Evolutionary conservation across 1,140 invertebrate species (phyloP), one percentile per base, ranked within the genome.

Genomic region (Atopsyche davidsoni): DNA sequence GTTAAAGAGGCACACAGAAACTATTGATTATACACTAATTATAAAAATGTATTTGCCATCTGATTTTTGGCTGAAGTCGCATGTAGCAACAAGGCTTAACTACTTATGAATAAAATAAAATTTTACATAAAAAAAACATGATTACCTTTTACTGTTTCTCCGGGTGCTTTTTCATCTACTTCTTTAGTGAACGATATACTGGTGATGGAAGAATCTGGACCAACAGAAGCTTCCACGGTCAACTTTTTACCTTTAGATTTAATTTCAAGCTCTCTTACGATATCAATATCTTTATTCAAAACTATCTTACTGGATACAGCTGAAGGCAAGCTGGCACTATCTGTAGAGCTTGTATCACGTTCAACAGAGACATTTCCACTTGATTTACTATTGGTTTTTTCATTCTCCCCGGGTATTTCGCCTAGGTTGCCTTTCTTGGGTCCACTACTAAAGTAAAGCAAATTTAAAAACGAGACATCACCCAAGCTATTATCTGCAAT

Each of bases 131-230:
- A 39, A 39, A 23, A 38, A 28, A 17, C 16, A 2, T 31, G 32
- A 10, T 38, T 21, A 55, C 54, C 49, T 48, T 56, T 51, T 13
- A 49, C 45, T 24, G 32, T 4, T n/a, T 51, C 48, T n/a, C 6
- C 22, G 2, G 44, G 21, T n/a, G 22, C n/a, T 31, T 46, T 41
- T 3, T 24, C 2, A 21, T 13, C 18, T n/a, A 22, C 32, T 31
- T 44, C 45, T 44, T 56, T 56, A 24, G 47, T 56, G 23, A 56
- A 38, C 7, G 49, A 48, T n/a, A 56, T 48, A 25, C 41, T 47
- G 1, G 48, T 52, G 4, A 56, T 56, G 3, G 45, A 45, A 1
- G 44, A 48, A 48, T 56, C 45, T 14, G 32, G 13, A 28, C 21
- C 49, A 2, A 51, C 41, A 13, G 19, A 48, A 14, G 54, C 54